Conservation (phyloP, 2,797 vertebrate species). For the Dicrostonyx torquatus region DNA sequence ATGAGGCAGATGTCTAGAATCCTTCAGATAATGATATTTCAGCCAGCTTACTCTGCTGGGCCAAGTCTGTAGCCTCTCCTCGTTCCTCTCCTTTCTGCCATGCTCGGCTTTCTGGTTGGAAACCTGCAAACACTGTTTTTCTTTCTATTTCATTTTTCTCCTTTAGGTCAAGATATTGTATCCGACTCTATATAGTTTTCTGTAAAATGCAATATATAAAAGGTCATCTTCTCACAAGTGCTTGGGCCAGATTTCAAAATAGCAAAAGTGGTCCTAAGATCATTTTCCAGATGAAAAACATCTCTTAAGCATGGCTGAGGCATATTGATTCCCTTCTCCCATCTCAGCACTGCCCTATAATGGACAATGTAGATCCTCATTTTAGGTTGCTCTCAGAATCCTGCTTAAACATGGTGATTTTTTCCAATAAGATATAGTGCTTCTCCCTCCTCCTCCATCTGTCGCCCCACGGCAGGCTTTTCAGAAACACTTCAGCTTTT, state of each 20-base stretch:
- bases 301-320: conserved; percentile 73
- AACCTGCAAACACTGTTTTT: conserved; percentile 83
- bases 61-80: conserved; percentile 74
- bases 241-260: conserved; percentile 85
- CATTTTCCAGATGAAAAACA: conserved; percentile 83
- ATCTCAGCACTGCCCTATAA: conserved; percentile 51
- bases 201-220: conserved; percentile 83
- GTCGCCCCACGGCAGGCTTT: conserved; percentile 47
- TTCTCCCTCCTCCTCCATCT: neutral
- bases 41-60: conserved; percentile 73
- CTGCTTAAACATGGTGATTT: conserved; percentile 76
- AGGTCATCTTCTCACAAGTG: conserved; percentile 82
- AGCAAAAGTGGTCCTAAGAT: conserved; percentile 83
- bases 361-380: conserved; percentile 70
- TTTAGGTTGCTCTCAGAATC: conserved; percentile 72
- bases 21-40: conserved; percentile 83
- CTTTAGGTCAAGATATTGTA: conserved; percentile 85
- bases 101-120: conserved; percentile 77
- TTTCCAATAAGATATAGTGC: conserved; percentile 51
- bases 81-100: conserved; percentile 66
- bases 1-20: conserved; percentile 87
- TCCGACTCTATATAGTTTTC: conserved; percentile 79
- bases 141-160: conserved; percentile 83
- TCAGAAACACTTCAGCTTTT: conserved; percentile 49
- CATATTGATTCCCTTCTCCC: conserved; percentile 75